Evolutionary conservation across 2,797 vertebrate genomes (phyloP), one percentile per base, ranked within the genome.

Genomic region (Danio albolineatus): DNA sequence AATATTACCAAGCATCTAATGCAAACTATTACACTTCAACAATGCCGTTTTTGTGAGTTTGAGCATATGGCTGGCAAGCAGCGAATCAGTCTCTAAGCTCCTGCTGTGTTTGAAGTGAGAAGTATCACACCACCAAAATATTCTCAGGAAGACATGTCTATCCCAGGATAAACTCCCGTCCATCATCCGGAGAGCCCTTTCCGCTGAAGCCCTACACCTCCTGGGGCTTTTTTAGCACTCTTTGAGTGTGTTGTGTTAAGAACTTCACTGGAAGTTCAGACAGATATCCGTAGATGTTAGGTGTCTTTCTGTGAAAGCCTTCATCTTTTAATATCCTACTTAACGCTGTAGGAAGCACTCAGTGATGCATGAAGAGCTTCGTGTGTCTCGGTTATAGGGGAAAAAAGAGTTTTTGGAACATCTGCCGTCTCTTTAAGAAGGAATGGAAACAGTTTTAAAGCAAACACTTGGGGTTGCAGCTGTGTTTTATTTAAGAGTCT

Each of bases 281-380:
- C 36, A 61, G n/a, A 59, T 62, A 19, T 48, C 16, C 53, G 16
- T 54, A 49, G 48, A 41, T 46, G 41, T 38, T 48, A 13, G 21
- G 72, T 49, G 21, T n/a, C 44, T 69, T 38, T 51, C 21, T 69
- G 21, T 36, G 46, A 4, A 74, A 62, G 43, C 44, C 43, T 61
- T 74, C 6, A 62, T 73, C 78, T 72, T 86, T 81, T 85, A 75
- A 85, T 82, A 82, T 85, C 72, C 78, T 60, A 64, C 76, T 82
- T n/a, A 64, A 82, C 83, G 69, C 72, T 66, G 64, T 75, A 66
- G 82, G 62, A 82, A 70, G 64, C 56, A 53, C 49, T 71, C 73
- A 64, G 57, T 83, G 81, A 83, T 83, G 83, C 61, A 81, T 76
- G 73, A 79, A 83, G 44, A 48, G 21, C 19, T 77, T 77, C 2